phyloP scores from a whole-genome alignment of 2,113 vertebrate genomes.

The Brachypodius melanocephalos region DNA sequence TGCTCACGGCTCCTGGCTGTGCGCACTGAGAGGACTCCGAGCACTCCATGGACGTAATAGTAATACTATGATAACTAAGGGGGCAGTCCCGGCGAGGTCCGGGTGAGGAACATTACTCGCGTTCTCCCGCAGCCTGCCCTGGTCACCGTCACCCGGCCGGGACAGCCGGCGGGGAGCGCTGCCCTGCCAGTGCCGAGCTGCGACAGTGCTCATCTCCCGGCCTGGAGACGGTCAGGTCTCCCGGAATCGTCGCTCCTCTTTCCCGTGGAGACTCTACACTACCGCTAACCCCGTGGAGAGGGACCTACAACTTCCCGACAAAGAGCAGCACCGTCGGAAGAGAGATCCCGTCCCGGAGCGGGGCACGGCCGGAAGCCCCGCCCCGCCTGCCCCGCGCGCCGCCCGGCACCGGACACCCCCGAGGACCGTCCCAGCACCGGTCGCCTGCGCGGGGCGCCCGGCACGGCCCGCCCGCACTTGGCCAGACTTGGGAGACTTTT shows the following conservation, averaged over 20 bases:
- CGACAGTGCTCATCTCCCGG: not conserved
- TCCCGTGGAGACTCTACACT: not conserved
- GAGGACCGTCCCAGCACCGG: not conserved
- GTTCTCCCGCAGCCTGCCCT: not conserved
- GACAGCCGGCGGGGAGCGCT: not conserved
- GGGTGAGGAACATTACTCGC: not conserved
- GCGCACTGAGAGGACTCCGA: not conserved
- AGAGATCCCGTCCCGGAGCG: not conserved
- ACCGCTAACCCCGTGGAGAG: not conserved
- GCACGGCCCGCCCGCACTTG: not conserved
- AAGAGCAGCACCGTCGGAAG: not conserved
- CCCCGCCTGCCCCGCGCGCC: not conserved
- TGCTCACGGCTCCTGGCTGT: not conserved
- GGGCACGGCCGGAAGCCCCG: not conserved
- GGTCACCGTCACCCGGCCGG: not conserved
- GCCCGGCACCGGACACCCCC: not conserved
- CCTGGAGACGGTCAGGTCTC: not conserved
- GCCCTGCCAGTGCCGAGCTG: not conserved
- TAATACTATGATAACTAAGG: accelerated
- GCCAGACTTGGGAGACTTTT: not conserved
- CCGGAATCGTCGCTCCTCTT: not conserved
- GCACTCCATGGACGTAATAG: accelerated
- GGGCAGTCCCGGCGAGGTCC: not conserved
- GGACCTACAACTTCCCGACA: not conserved
- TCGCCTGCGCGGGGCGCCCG: not conserved